phyloP scores from a whole-genome alignment of 2,113 vertebrate species.

The Entomyzon cyanotis region DNA sequence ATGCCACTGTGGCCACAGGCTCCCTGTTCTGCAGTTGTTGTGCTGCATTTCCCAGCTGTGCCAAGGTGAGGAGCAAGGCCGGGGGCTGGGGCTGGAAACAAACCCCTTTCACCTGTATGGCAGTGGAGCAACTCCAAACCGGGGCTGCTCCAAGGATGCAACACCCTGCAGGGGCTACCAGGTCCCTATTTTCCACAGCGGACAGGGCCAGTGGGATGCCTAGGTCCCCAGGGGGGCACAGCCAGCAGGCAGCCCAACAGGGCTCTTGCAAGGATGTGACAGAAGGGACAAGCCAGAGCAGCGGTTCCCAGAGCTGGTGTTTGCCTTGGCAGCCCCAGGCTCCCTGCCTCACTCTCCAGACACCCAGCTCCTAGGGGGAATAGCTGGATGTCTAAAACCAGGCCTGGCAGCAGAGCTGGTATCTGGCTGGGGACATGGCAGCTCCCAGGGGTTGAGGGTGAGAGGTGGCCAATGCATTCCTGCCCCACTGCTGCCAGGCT shows the following conservation, averaged over 20 bases:
- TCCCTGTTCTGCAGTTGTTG: background rate
- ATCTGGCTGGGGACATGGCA: background rate
- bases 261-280: background rate
- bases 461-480: background rate
- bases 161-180: fast-evolving
- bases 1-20: fast-evolving
- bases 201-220: fast-evolving
- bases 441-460: background rate
- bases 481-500: background rate
- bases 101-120: fast-evolving
- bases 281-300: fast-evolving
- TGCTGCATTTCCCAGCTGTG: fast-evolving
- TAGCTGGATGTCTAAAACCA: background rate
- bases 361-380: background rate
- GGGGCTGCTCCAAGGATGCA: background rate
- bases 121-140: background rate
- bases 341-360: background rate
- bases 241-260: fast-evolving
- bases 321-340: constrained; percentile 37
- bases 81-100: background rate
- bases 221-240: background rate
- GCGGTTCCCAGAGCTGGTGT: background rate
- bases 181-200: background rate
- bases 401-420: background rate
- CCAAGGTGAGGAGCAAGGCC: fast-evolving